Percentiles rank a stretch among this genome's conserved stretches.
Conservation (phyloP, 2,113 vertebrate genomes). For the Rhadina sibilatrix region DNA sequence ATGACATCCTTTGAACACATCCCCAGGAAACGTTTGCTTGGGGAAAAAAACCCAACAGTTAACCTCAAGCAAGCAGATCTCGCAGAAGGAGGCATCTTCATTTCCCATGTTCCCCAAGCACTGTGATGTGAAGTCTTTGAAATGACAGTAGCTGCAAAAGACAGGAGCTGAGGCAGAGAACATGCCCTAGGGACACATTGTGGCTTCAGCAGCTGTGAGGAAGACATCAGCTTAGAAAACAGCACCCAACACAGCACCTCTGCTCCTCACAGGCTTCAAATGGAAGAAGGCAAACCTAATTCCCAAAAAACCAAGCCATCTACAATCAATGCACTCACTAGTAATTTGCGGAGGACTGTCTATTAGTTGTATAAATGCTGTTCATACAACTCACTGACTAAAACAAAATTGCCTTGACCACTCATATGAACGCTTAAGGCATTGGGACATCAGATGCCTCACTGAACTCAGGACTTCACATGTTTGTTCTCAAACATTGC, state of each 20-base stretch:
- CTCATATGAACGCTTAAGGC: background rate
- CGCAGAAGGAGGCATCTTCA: constrained; percentile 18
- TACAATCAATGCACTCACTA: background rate
- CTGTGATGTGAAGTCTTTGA: constrained; percentile 39
- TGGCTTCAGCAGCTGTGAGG: background rate
- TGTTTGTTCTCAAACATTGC: background rate
- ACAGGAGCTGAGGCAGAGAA: background rate
- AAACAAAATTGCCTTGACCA: background rate
- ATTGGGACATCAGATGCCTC: background rate
- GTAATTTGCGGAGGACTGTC: background rate
- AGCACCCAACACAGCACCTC: background rate
- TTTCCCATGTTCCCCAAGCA: background rate
- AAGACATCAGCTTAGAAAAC: background rate
- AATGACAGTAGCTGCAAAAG: constrained; percentile 18
- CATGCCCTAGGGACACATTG: background rate
- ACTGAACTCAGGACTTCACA: background rate
- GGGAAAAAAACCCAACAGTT: background rate
- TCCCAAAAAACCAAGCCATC: background rate
- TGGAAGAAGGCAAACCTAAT: background rate
- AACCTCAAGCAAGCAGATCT: constrained; percentile 1
- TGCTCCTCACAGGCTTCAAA: background rate
- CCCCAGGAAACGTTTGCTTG: background rate
- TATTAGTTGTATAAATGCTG: background rate
- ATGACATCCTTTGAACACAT: background rate
- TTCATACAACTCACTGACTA: background rate